Percentiles rank a stretch among this genome's conserved stretches.
Conservation (phyloP, 2,113 vertebrate species). For the Epinephelus moara region DNA sequence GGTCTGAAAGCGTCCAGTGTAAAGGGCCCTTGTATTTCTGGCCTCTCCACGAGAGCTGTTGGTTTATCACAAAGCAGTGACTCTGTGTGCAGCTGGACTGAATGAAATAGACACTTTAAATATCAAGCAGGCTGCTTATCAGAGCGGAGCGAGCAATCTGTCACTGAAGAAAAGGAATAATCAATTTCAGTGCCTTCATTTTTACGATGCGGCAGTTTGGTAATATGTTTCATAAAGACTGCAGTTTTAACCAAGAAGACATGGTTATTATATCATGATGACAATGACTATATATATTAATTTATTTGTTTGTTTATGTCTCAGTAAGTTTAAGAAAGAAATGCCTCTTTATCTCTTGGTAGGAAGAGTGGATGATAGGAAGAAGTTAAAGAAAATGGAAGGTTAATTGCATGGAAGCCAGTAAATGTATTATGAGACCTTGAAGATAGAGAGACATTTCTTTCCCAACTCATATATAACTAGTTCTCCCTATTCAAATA, state of each 20-base stretch:
- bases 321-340: neutral
- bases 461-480: slow-evolving; percentile 1
- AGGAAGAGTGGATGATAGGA: neutral
- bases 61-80: slow-evolving; percentile 28
- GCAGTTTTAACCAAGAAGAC: neutral
- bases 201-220: neutral
- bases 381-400: neutral
- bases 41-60: slow-evolving; percentile 7
- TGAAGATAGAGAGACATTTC: neutral
- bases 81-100: slow-evolving; percentile 28
- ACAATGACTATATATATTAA: neutral
- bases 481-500: slow-evolving; percentile 5
- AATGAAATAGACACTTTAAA: slow-evolving; percentile 40
- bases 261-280: neutral
- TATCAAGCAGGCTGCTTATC: slow-evolving; percentile 37
- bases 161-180: neutral
- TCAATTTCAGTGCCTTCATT: neutral
- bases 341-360: neutral
- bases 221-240: neutral
- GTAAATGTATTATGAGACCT: neutral
- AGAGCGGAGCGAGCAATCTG: slow-evolving; percentile 18
- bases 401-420: neutral
- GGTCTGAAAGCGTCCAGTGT: slow-evolving; percentile 22
- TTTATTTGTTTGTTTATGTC: neutral
- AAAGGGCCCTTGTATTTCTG: slow-evolving; percentile 24